Conservation (phyloP, 2,113 vertebrate species). For the Hepsetus odoe region DNA sequence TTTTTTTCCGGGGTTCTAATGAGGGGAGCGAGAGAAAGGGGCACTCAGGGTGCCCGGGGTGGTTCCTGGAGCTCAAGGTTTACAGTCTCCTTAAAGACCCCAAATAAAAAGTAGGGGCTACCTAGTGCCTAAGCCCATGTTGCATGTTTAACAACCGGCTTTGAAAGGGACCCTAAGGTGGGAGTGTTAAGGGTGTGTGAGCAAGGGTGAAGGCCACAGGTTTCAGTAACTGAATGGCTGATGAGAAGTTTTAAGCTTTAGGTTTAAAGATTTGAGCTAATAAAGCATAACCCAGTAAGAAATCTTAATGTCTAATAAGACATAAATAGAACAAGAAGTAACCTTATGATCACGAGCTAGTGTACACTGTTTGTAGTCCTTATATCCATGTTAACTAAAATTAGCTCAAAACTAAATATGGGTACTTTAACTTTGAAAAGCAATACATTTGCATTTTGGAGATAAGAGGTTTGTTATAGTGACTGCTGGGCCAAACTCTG, state of each 20-base stretch:
- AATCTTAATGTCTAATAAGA: no score
- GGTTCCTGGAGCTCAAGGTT: conserved; percentile 69
- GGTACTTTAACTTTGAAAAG: no score
- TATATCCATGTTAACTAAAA: no score
- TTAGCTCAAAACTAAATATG: no score
- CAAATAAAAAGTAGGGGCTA: conserved; percentile 71
- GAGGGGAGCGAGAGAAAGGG: conserved; percentile 60
- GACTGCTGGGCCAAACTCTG: no score
- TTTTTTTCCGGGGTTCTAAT: conserved; percentile 75
- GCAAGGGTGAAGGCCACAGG: conserved; percentile 47
- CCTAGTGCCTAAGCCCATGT: conserved; percentile 68
- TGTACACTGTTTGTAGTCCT: no score
- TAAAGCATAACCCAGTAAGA: no score
- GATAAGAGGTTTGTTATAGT: no score
- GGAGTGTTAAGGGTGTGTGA: conserved; percentile 49
- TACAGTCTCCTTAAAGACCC: conserved; percentile 73
- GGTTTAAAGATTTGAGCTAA: conserved; percentile 14
- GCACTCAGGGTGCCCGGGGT: conserved; percentile 52
- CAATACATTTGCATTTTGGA: no score
- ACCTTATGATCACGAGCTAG: no score
- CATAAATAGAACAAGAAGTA: no score
- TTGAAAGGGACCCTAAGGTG: conserved; percentile 56
- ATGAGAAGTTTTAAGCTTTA: conserved; percentile 18
- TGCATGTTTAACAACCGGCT: conserved; percentile 68
- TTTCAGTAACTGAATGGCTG: conserved; percentile 42